Base-by-base conservation (phyloP, 2,888 invertebrate genomes). In the Monochamus alternatus region DNA sequence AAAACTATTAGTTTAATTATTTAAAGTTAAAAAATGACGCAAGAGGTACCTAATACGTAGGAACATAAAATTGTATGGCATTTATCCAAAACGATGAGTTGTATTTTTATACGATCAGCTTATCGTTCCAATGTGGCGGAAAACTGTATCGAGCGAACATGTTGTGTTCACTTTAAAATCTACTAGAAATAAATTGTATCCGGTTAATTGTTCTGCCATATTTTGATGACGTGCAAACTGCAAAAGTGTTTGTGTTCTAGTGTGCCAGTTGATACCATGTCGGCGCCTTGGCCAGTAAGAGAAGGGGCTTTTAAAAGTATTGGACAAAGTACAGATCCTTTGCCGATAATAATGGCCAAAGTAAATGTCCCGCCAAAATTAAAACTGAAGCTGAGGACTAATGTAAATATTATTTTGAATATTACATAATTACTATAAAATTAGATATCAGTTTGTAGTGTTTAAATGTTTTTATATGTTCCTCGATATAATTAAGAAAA, bases 281-380 rank as follows among this genome's bases (percentile, higher is more conserved):
- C 90, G 79, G 93, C 92, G 84, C 95, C 94, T 87, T 95, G 95
- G 95, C 93, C 94, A 80, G 92, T 95, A 83, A 92, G 91, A 85
- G 93, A 93, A 84, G 92, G 92, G 71, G 88, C 90, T 77, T 90
- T 90, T 80, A 90, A 90, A 59, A 90, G 90, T 78, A 88, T 84
- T 78, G 89, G 87, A 3, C 89, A 88, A 80, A 89, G 89, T 51
- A 88, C 78, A 14, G 81, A 81, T 66, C 76, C 78, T 7, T 68
- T 75, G 43, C 82, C 81, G 10, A 63, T 80, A 43, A 63, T 80
- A n/a, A 62, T 79, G 66, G 73, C 75, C 60, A 79, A 75, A 63
- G 63, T 81, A n/a, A 78, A 79, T 31, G 76, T 78, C 12, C 83
- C 83, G 12, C 80, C 81, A 5, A 84, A 82, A 67, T 73, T 82